These are phyloP conservation scores for Vimba vimba DNA, from an alignment of 2,113 vertebrate species.

Conservation along the genomic window DNA sequence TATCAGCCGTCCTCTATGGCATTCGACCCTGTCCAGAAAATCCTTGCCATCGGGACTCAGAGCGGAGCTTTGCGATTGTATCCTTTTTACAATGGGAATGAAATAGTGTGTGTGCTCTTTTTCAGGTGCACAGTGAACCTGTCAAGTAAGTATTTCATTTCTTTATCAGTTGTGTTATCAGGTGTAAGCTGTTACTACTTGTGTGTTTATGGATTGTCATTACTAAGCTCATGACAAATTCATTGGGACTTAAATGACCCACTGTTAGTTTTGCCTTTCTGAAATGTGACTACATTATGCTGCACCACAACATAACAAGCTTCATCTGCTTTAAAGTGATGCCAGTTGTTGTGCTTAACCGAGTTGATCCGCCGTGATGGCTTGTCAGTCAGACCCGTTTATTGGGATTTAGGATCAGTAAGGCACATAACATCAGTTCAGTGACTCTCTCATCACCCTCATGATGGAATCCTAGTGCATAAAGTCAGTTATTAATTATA, in stretches of 20 bases:
- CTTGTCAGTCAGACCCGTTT: constrained; percentile 10
- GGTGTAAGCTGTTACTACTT: background rate
- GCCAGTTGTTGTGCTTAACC: constrained; percentile 20
- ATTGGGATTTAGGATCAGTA: constrained; percentile 29
- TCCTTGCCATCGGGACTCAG: constrained; percentile 94
- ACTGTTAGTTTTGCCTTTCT: background rate
- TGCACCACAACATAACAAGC: constrained; percentile 23
- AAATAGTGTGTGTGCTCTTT: background rate
- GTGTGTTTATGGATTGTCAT: background rate
- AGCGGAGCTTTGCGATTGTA: constrained; percentile 96
- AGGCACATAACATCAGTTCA: background rate
- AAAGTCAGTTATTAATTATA: constrained; percentile 16
- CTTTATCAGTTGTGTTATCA: background rate
- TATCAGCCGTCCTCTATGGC: constrained; percentile 98
- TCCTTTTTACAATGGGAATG: constrained; percentile 81
- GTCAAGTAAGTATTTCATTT: constrained; percentile 45
- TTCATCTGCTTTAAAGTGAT: constrained; percentile 17
- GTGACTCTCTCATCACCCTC: background rate
- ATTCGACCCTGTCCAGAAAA: constrained; percentile 99
- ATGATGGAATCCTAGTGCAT: background rate
- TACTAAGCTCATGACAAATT: background rate
- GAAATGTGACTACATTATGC: constrained; percentile 2
- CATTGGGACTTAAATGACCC: background rate
- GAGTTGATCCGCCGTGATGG: constrained; percentile 18
- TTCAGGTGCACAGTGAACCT: constrained; percentile 32